Evolutionary conservation across 92 coral and sea anemone genomes (phyloP).

Genomic region (Nematostella vectensis): DNA sequence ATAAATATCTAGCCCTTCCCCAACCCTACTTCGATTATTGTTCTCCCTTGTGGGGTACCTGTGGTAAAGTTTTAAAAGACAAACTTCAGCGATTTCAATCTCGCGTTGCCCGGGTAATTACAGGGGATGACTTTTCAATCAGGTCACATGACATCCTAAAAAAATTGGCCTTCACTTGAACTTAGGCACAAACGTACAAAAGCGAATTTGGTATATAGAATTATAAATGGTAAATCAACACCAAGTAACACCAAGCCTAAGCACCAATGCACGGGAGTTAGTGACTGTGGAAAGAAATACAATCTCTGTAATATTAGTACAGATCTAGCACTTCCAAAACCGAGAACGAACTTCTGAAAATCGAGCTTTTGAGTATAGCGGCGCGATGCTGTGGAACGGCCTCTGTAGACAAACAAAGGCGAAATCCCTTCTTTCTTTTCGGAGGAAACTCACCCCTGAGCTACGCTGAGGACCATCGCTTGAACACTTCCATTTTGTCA

Average conservation of each 20-base stretch:
- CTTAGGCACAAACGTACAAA: not conserved
- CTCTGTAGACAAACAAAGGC: not conserved
- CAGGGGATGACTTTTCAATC: too few species aligned
- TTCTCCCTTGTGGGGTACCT: too few species aligned
- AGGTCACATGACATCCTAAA: too few species aligned
- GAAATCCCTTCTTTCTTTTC: not conserved
- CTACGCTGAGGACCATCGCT: not conserved
- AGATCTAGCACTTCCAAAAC: not conserved
- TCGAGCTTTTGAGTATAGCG: not conserved
- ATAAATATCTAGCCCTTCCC: too few species aligned
- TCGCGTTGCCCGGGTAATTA: too few species aligned
- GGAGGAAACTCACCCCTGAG: not conserved
- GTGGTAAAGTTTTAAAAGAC: too few species aligned
- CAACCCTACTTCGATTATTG: too few species aligned
- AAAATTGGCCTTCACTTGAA: too few species aligned
- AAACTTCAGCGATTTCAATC: too few species aligned
- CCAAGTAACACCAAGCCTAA: not conserved
- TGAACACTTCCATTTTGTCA: not conserved
- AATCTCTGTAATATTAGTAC: not conserved
- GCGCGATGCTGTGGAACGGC: not conserved
- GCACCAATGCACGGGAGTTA: not conserved
- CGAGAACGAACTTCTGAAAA: not conserved
- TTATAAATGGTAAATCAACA: not conserved
- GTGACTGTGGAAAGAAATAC: not conserved
- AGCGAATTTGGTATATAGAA: not conserved